phyloP scores from a whole-genome alignment of 2,888 invertebrate genomes.

The Lydus trimaculatus region DNA sequence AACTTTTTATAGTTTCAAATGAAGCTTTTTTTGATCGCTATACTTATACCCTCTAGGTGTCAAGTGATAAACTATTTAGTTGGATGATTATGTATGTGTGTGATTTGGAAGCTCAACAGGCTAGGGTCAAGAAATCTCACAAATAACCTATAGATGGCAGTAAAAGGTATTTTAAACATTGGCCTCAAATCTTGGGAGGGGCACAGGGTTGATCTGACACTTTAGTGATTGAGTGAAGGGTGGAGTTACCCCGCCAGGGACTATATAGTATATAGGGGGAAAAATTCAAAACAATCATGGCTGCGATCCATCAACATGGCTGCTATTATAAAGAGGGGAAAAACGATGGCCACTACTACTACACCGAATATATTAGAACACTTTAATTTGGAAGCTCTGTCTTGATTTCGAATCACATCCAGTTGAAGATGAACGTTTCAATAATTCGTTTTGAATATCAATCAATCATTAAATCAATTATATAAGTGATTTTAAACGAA shows the following conservation, averaged over 20 bases:
- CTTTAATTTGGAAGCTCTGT: slow-evolving; percentile 11
- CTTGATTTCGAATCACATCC: not conserved
- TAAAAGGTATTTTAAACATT: slow-evolving; percentile 49
- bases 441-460: not conserved
- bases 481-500: no score
- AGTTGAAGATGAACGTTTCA: not conserved
- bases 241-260: slow-evolving; percentile 62
- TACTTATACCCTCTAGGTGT: slow-evolving; percentile 58
- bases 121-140: slow-evolving; percentile 58
- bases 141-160: slow-evolving; percentile 61
- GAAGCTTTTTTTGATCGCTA: slow-evolving; percentile 8
- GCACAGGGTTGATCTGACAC: slow-evolving; percentile 54
- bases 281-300: slow-evolving; percentile 66
- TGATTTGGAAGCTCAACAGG: slow-evolving; percentile 47
- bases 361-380: slow-evolving; percentile 36
- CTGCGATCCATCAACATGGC: slow-evolving; percentile 69
- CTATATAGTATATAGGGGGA: slow-evolving; percentile 40
- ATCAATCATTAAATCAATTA: not conserved
- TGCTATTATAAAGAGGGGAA: slow-evolving; percentile 42
- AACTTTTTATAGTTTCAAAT: not conserved
- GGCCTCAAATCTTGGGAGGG: slow-evolving; percentile 47
- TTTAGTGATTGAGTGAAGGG: slow-evolving; percentile 67
- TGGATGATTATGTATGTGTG: slow-evolving; percentile 5
- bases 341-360: slow-evolving; percentile 43
- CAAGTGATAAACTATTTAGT: slow-evolving; percentile 59